phyloP scores from a whole-genome alignment of 2,888 invertebrate species.

The Thereva nobilitata region DNA sequence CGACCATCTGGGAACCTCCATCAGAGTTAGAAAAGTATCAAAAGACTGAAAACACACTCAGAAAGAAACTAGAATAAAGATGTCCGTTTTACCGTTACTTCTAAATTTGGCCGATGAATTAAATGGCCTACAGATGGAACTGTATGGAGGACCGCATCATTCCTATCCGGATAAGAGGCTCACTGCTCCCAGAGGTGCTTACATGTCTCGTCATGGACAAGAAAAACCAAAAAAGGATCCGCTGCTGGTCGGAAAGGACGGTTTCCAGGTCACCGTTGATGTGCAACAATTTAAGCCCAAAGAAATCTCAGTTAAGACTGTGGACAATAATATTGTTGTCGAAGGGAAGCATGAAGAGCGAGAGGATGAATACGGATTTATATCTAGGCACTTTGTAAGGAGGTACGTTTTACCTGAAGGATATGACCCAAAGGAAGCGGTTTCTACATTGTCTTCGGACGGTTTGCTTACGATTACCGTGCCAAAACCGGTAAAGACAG shows the following conservation, averaged over 20 bases:
- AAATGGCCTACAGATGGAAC: no score
- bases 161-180: no score
- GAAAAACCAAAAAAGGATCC: no score
- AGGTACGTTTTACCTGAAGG: conserved; percentile 75
- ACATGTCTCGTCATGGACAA: no score
- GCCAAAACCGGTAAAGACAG: conserved; percentile 59
- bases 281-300: conserved; percentile 79
- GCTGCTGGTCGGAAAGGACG: conserved; percentile 62
- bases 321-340: conserved; percentile 72
- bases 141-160: no score
- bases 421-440: conserved; percentile 72
- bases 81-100: no score
- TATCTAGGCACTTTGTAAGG: conserved; percentile 75
- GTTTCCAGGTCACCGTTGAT: conserved; percentile 73
- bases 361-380: conserved; percentile 74
- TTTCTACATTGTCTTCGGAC: conserved; percentile 75
- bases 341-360: conserved; percentile 81
- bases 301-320: conserved; percentile 77
- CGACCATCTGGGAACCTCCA: no score
- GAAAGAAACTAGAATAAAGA: no score
- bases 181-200: no score
- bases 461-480: conserved; percentile 73
- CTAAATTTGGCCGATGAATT: no score
- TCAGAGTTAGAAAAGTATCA: no score
- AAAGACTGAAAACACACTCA: no score